Conservation (phyloP, 2,888 invertebrate genomes). For the Oscheius sp. region DNA sequence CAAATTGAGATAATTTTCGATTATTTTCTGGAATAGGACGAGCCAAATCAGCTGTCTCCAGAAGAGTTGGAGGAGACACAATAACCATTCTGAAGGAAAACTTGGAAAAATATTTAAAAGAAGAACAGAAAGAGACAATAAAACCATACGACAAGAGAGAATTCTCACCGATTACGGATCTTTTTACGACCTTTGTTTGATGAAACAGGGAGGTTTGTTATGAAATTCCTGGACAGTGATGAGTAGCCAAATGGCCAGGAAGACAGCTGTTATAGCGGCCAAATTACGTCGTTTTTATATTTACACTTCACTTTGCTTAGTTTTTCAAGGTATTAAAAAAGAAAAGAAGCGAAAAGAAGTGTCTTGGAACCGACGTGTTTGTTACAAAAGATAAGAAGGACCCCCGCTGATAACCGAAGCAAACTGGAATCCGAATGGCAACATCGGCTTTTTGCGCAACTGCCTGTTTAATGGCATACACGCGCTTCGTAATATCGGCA, state of each 20-base stretch:
- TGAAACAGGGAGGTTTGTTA: too few species aligned
- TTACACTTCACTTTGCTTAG: too few species aligned
- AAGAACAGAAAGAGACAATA: not conserved
- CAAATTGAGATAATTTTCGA: slow-evolving; percentile 45
- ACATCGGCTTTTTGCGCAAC: slow-evolving; percentile 15
- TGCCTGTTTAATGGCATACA: slow-evolving; percentile 22
- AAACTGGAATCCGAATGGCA: slow-evolving; percentile 22
- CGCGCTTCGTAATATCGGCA: slow-evolving; percentile 19
- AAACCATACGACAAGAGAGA: not conserved
- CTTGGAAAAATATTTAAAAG: not conserved
- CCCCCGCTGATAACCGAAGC: slow-evolving; percentile 18
- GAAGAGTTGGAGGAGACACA: slow-evolving; percentile 29
- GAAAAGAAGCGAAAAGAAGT: too few species aligned
- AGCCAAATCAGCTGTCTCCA: slow-evolving; percentile 51
- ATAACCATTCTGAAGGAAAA: slow-evolving; percentile 21
- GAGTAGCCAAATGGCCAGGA: too few species aligned
- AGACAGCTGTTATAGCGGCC: too few species aligned
- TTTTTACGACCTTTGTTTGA: too few species aligned
- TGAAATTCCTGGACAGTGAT: too few species aligned
- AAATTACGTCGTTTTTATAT: too few species aligned
- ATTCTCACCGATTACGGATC: too few species aligned
- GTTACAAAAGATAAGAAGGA: not conserved
- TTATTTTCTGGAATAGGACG: slow-evolving; percentile 57
- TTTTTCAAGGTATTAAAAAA: too few species aligned
- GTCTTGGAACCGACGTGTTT: slow-evolving; percentile 4